Evolutionary conservation across 2,888 invertebrate species (phyloP), one percentile per base, ranked within the genome.

Genomic region (Hirtodrosophila cameraria): DNA sequence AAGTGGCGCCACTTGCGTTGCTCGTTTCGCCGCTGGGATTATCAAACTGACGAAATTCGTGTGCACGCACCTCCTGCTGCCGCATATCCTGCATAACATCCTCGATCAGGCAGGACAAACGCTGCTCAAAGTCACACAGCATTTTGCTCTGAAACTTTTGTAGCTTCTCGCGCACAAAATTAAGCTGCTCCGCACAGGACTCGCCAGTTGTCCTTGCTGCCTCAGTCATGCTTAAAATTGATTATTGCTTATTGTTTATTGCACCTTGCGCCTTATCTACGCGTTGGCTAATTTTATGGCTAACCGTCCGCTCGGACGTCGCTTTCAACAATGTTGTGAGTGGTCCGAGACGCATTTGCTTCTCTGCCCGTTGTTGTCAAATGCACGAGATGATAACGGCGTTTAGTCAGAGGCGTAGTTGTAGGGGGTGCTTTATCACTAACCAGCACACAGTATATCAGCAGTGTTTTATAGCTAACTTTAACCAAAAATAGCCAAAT

Each of bases 31-130:
- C 13, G 16, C n/a, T 23, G n/a, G 12, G 23, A 12, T 9, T 58
- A 1, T 71, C 87, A 48, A 90, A 88, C 36, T 84, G 68, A 4
- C 83, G 87, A 52, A 90, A 90, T 64, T 90, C 90, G 27, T 87
- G 77, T 1, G 71, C 52, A 30, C 88, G 89, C 33, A 90, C 25
- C 50, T 90, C 87, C 49, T 87, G 84, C 42, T 87, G 82, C 0
- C 87, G 86, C 3, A 90, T 57, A 20, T 91, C 89, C 70, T 89
- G 89, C 33, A 90, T 49, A 6, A 91, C 72, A 42, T 89, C 89
- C 52, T 91, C 89, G 18, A 90, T 86, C 77, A 88, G 86, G 27
- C 64, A 75, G 11, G 83, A 79, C 18, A 91, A 76, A 13, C 90
- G 88, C 50, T 79, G 85, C 13, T 90, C 83, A 4, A 90, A 83